Percentiles rank a stretch among this genome's conserved stretches.
Evolutionary conservation across 2,113 vertebrate genomes (phyloP).

Genomic region (Casuarius casuarius): DNA sequence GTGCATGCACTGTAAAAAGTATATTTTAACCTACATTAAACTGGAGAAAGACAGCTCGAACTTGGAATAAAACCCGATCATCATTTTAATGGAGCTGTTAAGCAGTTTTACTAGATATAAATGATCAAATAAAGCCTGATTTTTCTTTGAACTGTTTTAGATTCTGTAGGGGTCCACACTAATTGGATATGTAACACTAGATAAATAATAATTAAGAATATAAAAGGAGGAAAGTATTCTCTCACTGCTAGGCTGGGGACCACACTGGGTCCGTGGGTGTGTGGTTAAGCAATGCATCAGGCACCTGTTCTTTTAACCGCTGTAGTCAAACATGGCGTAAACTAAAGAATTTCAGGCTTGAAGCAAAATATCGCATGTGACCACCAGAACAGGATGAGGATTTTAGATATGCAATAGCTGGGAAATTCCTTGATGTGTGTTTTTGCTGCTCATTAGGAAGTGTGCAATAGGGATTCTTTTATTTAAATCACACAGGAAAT

Average conservation of each 20-base stretch:
- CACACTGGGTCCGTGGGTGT: not conserved
- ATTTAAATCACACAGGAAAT: not conserved
- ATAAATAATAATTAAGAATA: constrained; percentile 33
- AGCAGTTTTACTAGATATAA: not conserved
- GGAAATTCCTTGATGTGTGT: not conserved
- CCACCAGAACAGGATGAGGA: not conserved
- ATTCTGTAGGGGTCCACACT: not conserved
- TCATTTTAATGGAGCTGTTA: not conserved
- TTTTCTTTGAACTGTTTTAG: not conserved
- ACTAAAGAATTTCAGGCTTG: not conserved
- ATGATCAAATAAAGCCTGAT: not conserved
- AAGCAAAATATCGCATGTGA: not conserved
- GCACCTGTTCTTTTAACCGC: not conserved
- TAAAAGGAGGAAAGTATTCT: not conserved
- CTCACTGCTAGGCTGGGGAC: not conserved
- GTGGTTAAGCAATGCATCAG: not conserved
- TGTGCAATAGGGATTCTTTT: not conserved
- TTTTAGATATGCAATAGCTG: not conserved
- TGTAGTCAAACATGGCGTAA: not conserved
- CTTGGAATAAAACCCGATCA: not conserved
- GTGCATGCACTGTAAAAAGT: not conserved
- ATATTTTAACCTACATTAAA: not conserved
- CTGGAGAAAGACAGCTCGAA: not conserved
- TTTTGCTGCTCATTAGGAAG: not conserved
- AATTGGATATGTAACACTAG: not conserved